Conservation (phyloP, 2,797 vertebrate genomes). For the Jordanella pulchra region DNA sequence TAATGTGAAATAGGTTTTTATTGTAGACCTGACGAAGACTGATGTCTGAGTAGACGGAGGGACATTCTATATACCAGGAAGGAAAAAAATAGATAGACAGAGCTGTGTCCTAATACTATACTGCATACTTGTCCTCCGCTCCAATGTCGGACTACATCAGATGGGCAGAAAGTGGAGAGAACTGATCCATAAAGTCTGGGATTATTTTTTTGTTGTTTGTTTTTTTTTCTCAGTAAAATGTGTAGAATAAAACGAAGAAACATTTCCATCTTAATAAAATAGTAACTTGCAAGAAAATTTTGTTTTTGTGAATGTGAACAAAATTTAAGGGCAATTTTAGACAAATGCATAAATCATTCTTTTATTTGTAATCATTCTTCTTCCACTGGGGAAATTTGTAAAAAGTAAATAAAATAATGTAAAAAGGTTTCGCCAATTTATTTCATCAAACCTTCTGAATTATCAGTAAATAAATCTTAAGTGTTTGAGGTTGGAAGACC, state of each 20-base stretch:
- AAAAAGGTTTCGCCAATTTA: neutral
- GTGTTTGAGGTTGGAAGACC: too few species aligned
- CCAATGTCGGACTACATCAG: neutral
- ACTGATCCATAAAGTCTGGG: neutral
- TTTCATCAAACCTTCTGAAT: too few species aligned
- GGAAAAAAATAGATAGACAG: neutral
- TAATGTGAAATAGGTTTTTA: conserved; percentile 32
- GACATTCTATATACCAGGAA: neutral
- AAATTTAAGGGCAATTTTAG: neutral
- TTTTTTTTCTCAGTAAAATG: neutral
- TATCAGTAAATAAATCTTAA: too few species aligned
- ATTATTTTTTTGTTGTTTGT: too few species aligned
- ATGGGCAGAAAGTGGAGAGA: neutral
- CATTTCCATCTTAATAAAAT: too few species aligned
- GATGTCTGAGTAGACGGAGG: neutral
- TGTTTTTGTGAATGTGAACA: neutral
- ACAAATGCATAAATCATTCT: neutral
- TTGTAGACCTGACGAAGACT: conserved; percentile 16
- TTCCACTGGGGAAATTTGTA: too few species aligned
- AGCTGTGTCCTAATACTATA: conserved; percentile 51
- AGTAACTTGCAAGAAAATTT: neutral
- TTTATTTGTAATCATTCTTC: too few species aligned
- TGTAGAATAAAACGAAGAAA: neutral
- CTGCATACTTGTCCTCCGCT: neutral
- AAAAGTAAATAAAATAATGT: neutral